phyloP scores from a whole-genome alignment of 1,140 invertebrate species.

The Brachionus koreanus region DNA sequence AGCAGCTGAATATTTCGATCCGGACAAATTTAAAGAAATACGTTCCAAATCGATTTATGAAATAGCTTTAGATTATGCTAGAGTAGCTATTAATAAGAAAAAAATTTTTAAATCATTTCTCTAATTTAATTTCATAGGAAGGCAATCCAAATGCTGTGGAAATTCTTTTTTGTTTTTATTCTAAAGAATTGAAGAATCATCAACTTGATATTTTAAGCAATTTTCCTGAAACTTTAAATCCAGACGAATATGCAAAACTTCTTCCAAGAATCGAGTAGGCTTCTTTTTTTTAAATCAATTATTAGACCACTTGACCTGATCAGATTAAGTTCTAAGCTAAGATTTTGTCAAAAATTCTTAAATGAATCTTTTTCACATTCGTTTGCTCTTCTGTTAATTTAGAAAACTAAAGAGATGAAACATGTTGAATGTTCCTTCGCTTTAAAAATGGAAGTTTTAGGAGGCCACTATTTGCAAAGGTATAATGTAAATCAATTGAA shows the following conservation, averaged over 20 bases:
- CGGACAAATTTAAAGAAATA: slow-evolving; percentile 64
- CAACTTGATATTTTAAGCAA: slow-evolving; percentile 67
- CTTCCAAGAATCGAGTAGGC: slow-evolving; percentile 53
- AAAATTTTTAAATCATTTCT: slow-evolving; percentile 54
- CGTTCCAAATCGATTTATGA: slow-evolving; percentile 62
- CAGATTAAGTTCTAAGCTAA: too few species aligned
- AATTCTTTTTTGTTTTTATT: slow-evolving; percentile 45
- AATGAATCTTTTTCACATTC: too few species aligned
- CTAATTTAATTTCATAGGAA: slow-evolving; percentile 67
- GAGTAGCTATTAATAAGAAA: slow-evolving; percentile 49
- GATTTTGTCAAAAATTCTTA: too few species aligned
- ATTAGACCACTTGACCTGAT: too few species aligned
- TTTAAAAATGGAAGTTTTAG: too few species aligned
- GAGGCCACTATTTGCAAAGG: too few species aligned
- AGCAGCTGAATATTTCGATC: slow-evolving; percentile 61
- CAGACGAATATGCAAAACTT: slow-evolving; percentile 65
- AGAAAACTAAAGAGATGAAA: too few species aligned
- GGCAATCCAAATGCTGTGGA: slow-evolving; percentile 67
- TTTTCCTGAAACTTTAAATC: slow-evolving; percentile 72
- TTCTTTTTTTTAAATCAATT: neutral
- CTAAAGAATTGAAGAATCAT: neutral
- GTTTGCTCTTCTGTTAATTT: too few species aligned
- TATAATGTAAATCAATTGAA: too few species aligned
- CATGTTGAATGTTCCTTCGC: too few species aligned
- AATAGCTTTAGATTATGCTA: slow-evolving; percentile 66